These are phyloP conservation scores for Gephyroberyx darwinii DNA, from an alignment of 2,797 vertebrate species.

Conservation along the genomic window DNA sequence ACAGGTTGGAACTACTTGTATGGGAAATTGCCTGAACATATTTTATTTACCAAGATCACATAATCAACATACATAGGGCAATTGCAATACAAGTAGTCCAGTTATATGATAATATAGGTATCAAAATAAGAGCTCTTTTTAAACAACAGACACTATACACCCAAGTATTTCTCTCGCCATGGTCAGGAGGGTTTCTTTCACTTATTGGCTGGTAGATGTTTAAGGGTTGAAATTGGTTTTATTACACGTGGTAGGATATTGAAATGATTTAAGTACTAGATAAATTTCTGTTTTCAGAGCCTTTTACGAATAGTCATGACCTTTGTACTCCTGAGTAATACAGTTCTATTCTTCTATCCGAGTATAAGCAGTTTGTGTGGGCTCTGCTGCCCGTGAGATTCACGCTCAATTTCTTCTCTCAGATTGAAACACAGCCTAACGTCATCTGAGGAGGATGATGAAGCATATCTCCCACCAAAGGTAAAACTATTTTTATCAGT, in stretches of 20 bases:
- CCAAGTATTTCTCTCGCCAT: too few relatives aligned
- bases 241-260: neutral
- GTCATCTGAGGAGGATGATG: conserved; percentile 84
- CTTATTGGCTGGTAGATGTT: neutral
- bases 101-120: neutral
- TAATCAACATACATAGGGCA: neutral
- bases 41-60: neutral
- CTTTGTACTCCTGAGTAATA: neutral
- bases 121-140: neutral
- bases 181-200: too few relatives aligned
- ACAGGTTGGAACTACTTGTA: conserved; percentile 49
- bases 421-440: conserved; percentile 80
- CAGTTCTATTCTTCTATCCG: conserved; percentile 3
- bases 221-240: neutral
- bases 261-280: neutral
- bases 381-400: conserved; percentile 1
- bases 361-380: neutral
- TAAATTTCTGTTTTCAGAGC: neutral
- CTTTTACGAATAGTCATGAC: neutral
- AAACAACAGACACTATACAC: too few relatives aligned
- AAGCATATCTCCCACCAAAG: conserved; percentile 84
- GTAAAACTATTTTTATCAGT: conserved; percentile 71
- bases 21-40: too few relatives aligned
- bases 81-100: neutral
- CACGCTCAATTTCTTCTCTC: conserved; percentile 44